Evolutionary conservation across 2,797 vertebrate species (phyloP).

Genomic region (Falco columbarius): DNA sequence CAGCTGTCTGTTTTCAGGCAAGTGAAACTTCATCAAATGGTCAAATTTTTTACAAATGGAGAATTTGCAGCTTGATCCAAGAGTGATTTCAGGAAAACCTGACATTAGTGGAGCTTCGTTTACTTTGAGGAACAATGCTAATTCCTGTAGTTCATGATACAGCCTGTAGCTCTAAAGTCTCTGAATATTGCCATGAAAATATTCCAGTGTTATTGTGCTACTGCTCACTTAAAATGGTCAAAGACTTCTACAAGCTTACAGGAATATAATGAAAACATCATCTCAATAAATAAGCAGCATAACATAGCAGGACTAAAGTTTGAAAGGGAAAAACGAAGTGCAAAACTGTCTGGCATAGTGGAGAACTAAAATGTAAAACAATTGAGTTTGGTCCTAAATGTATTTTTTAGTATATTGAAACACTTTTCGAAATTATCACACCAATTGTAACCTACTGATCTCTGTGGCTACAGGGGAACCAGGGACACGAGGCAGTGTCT

Average conservation of each 20-base stretch:
- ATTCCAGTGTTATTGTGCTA: neutral
- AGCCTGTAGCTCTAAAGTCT: neutral
- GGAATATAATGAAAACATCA: neutral
- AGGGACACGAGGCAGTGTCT: neutral
- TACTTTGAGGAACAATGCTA: neutral
- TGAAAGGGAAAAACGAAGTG: neutral
- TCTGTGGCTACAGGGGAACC: neutral
- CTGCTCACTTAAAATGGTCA: neutral
- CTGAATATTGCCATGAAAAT: constrained; percentile 1
- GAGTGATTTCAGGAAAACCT: neutral
- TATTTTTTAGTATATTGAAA: neutral
- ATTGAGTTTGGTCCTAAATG: neutral
- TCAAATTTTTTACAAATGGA: constrained; percentile 18
- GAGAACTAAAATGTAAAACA: neutral
- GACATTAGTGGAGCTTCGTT: neutral
- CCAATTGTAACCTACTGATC: neutral
- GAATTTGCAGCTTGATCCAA: constrained; percentile 24
- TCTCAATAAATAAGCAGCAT: neutral
- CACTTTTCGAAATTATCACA: neutral
- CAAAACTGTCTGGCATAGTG: neutral
- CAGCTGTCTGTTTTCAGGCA: constrained; percentile 13
- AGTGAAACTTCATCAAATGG: constrained; percentile 6
- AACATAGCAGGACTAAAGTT: neutral
- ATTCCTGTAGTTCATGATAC: neutral
- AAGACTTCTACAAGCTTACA: neutral